Evolutionary conservation across 2,888 invertebrate genomes (phyloP), one percentile per base, ranked within the genome.

Genomic region (Hyposoter dolosus): DNA sequence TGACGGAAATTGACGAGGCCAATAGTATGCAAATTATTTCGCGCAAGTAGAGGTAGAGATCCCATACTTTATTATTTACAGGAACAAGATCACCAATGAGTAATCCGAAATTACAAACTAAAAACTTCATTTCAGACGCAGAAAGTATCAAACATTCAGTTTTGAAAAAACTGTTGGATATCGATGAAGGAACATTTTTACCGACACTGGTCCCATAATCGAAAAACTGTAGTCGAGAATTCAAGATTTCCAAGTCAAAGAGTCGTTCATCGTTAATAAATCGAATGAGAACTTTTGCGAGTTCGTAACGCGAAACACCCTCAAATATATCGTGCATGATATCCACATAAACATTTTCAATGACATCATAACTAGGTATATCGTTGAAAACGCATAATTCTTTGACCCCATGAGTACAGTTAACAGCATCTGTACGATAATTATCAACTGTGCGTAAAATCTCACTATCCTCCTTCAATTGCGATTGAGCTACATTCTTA

Each of bases 261-360:
- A 71, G 63, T 35, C 19, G 80, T 12, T 19, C 65, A 1, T 65
- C 7, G 35, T 71, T 60, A 53, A 88, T 88, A 45, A 86, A 82
- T n/a, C 12, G 12, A 76, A 79, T 65, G 43, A 88, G 66, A 82
- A 90, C 85, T 82, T 86, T 68, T 6, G 71, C 45, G 19, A 84
- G 45, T 9, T 84, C 86, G 56, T 82, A 82, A 1, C 87, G 84
- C 40, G 84, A 83, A 9, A 89, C 45, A 1, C 87, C 89, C 82
- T 88, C 84, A 60, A 75, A 77, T 10, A 89, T 40, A 83, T 89
- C 86, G 60, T 89, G 89, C 71, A 85, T 88, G 7, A 78, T 32
- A 71, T 89, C 88, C 15, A 88, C 28, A 74, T 40, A 53, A 0
- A 83, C 28, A 76, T 89, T 88, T 32, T 81, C 45, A 10, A 56